phyloP scores from a whole-genome alignment of 2,113 vertebrate species.

The Cephalopholis sonnerati region DNA sequence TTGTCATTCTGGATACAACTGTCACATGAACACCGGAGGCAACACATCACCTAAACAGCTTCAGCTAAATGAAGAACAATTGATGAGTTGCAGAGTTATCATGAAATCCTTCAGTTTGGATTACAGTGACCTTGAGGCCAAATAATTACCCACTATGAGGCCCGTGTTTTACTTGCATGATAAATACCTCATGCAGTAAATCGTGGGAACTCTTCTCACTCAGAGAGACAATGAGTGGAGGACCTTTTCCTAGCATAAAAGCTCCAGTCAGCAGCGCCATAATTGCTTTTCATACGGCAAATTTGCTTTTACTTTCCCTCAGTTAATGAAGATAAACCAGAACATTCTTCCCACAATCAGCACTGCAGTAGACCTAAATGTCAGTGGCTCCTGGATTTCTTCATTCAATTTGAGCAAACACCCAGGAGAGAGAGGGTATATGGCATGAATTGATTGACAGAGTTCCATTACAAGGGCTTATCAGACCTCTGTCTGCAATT shows the following conservation, averaged over 20 bases:
- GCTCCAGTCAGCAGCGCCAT: slow-evolving; percentile 93
- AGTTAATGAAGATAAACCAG: slow-evolving; percentile 97
- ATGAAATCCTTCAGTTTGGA: slow-evolving; percentile 32
- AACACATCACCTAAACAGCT: slow-evolving; percentile 3
- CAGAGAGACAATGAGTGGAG: slow-evolving; percentile 85
- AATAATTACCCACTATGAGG: slow-evolving; percentile 53
- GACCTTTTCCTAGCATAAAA: slow-evolving; percentile 88
- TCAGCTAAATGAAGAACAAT: slow-evolving; percentile 16
- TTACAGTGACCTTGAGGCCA: slow-evolving; percentile 49
- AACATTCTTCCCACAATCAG: slow-evolving; percentile 92
- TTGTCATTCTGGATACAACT: neutral
- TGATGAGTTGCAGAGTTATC: slow-evolving; percentile 21
- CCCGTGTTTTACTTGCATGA: slow-evolving; percentile 54
- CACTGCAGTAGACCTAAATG: slow-evolving; percentile 91
- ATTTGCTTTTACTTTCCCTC: slow-evolving; percentile 97
- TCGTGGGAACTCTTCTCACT: slow-evolving; percentile 37
- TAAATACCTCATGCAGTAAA: slow-evolving; percentile 63
- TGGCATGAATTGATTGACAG: slow-evolving; percentile 91
- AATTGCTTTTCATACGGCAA: slow-evolving; percentile 99
- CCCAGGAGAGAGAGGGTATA: slow-evolving; percentile 83
- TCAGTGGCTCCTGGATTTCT: slow-evolving; percentile 90
- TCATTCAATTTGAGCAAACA: slow-evolving; percentile 91
- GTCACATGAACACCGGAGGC: slow-evolving; percentile 12
- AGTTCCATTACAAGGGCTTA: slow-evolving; percentile 91
- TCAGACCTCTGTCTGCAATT: slow-evolving; percentile 87